Evolutionary conservation across 2,113 vertebrate genomes (phyloP), one percentile per base, ranked within the genome.

Genomic region (Apodemus sylvaticus): DNA sequence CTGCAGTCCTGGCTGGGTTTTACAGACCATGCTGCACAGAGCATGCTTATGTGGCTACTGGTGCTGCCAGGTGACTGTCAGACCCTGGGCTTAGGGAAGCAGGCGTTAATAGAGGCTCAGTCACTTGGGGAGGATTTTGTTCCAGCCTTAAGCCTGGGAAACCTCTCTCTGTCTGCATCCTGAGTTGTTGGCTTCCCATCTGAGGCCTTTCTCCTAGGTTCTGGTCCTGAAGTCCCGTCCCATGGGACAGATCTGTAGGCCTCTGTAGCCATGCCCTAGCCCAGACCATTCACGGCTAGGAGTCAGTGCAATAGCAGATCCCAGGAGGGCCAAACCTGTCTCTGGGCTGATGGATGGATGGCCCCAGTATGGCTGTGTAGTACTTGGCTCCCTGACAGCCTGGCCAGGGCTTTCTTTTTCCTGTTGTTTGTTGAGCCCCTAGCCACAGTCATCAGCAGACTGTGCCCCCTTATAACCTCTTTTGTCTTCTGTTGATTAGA

Each of bases 401-500:
- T 81, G 73, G 51, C 42, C 55, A 68, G 90, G 70, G 53, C 39
- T 83, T 90, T 77, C 91, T 93, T 73, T 87, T 98, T 96, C 96
- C 96, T 97, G 83, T 94, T 97, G 93, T 97, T 97, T 96, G 73
- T 91, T 83, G 90, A 96, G 85, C 76, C 77, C 77, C 45, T 20
- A 64, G 81, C 90, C 87, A 51, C 29, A 31, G 64, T 95, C 70
- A 74, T 90, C 92, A 81, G 77, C 81, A 93, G 92, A 29, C 89
- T 31, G 7, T 58, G 73, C 53, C 92, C 92, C 89, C 73, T 77
- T 0, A 2, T 97, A 94, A 98, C 97, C 95, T 97, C 60, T 85
- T 73, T 95, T 87, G 74, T 97, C 93, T 97, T 98, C 81, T 97
- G 81, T 96, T 95, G 91, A 53, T 89, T 97, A 99, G 99, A 98